A percentile compares a stretch with the other conserved stretches of the same genome.
Evolutionary conservation across 2,113 vertebrate genomes (phyloP).

Genomic region (Amphiprion percula): DNA sequence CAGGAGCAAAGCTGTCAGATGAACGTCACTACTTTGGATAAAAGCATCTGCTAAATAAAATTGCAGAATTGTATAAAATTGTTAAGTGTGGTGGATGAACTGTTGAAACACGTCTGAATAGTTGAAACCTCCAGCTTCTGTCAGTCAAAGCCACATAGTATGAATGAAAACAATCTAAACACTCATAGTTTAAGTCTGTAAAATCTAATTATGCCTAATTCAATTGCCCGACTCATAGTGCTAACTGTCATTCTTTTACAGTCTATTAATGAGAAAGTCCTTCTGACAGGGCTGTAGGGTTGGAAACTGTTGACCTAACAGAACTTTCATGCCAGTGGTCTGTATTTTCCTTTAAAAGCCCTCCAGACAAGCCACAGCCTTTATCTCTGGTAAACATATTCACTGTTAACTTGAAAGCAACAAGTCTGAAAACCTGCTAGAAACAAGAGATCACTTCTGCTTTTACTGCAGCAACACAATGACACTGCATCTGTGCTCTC

Average conservation of each 20-base stretch:
- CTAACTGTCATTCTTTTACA: not conserved
- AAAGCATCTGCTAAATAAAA: not conserved
- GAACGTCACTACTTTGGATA: too few relatives aligned
- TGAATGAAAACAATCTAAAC: too few relatives aligned
- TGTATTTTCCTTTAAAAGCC: not conserved
- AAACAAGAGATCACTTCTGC: constrained; percentile 44
- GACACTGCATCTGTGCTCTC: not conserved
- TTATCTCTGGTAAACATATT: constrained; percentile 30
- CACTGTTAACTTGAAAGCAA: not conserved
- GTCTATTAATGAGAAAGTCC: not conserved
- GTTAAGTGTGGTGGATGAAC: not conserved
- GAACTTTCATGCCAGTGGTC: not conserved
- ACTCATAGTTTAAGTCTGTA: too few relatives aligned
- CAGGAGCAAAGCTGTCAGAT: too few relatives aligned
- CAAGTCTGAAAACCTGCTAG: constrained; percentile 12
- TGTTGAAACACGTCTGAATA: too few relatives aligned
- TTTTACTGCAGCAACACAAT: not conserved
- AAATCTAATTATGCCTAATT: too few relatives aligned
- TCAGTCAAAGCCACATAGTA: too few relatives aligned
- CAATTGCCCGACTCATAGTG: not conserved
- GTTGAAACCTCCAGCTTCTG: too few relatives aligned
- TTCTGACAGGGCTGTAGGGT: not conserved
- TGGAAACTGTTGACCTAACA: not conserved
- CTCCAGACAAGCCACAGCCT: not conserved
- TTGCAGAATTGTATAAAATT: not conserved